Evolutionary conservation across 2,113 vertebrate genomes (phyloP), one percentile per base, ranked within the genome.

Genomic region (Nothocercus julius): DNA sequence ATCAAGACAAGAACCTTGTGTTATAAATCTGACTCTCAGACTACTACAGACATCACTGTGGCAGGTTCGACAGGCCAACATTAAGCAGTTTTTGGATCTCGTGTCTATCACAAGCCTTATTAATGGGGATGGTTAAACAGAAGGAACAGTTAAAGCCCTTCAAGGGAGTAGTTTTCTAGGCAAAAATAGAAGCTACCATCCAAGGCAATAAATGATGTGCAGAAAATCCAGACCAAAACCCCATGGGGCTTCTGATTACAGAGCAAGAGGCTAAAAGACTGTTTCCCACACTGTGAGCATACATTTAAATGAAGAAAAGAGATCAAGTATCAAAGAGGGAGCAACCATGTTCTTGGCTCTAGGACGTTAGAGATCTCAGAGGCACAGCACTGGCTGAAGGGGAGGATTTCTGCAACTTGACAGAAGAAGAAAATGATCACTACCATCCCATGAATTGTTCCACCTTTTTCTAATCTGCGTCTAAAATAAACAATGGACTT

Each of bases 121-220:
- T 90, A 92, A 93, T 94, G 80, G 42, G 54, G 62, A 73, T 38
- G n/a, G 88, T 53, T 94, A 95, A 95, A 68, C 58, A 78, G 28
- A 90, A 86, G 58, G 73, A 90, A 34, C 38, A 90, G 88, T 93
- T 95, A 95, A 91, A 80, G 76, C n/a, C 27, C 44, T 92, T 84
- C 75, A 73, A 85, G 85, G 49, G 63, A 92, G 40, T 11, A 84
- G 73, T 30, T 79, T 92, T 58, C 73, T 18, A 76, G 20, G 62
- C 81, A 92, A 81, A 94, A 97, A 90, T 68, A 94, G 92, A 92
- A 92, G 49, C 73, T 86, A 58, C 58, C 30, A 84, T 86, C 53
- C 69, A 82, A 68, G 88, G 64, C 42, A 95, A 90, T 81, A 92
- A 93, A 88, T 61, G 77, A 85, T 3, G 27, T 36, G 79, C 44